Evolutionary conservation across 2,113 vertebrate genomes (phyloP), one percentile per base, ranked within the genome.

Genomic region (Trichechus manatus): DNA sequence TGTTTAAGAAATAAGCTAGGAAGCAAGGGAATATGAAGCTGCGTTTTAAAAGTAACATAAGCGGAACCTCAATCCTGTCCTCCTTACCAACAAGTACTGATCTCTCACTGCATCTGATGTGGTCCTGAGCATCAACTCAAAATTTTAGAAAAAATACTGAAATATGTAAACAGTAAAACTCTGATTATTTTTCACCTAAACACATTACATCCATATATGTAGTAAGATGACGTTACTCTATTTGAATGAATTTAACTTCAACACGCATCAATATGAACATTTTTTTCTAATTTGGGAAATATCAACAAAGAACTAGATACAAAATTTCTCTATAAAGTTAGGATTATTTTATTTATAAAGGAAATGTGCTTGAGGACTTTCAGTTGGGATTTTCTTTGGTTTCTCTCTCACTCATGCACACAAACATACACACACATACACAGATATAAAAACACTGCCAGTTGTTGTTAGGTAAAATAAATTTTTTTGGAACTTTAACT

Each of bases 81-180:
- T 39, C 11, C 47, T 53, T 8, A 68, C 31, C 27, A 70, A n/a
- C 27, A 56, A 33, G 27, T 42, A 70, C 19, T 19, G 27, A 70
- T 20, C 31, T 72, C 3, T 82, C 19, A 29, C 33, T 84, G 47
- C 6, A 27, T n/a, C 50, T 77, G 53, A 11, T 25, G 6, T 6
- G 29, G 7, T 75, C 15, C 2, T 61, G 36, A 77, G 39, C 27
- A 63, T 8, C 20, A 72, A 5, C 27, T 47, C 9, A 83, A 83
- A 47, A 64, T 47, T 68, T 83, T 39, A 96, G 88, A 82, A 63
- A 91, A 74, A 91, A 19, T 1, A 31, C 33, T 77, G 15, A 90
- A 25, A 72, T 89, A 36, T 11, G 36, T 79, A 56, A 89, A 80
- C 29, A 89, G 25, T 95, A 79, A 89, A 59, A 85, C 80, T 93